A percentile compares a stretch with the other conserved stretches of the same genome.
phyloP scores from a whole-genome alignment of 1,140 invertebrate genomes.

The Drosophila lacteicornis region DNA sequence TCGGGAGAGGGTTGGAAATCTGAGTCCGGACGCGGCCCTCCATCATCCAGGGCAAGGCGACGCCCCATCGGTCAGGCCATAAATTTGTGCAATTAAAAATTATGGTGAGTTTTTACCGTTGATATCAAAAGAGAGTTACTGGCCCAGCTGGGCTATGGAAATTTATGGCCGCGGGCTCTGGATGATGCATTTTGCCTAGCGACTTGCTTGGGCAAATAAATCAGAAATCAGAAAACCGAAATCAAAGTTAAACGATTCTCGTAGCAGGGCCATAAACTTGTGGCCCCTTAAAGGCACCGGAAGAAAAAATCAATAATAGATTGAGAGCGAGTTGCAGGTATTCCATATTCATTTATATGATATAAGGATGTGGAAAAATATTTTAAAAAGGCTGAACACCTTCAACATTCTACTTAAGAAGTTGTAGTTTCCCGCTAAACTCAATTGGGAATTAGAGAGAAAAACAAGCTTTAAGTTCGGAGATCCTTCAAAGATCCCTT shows the following conservation, averaged over 20 bases:
- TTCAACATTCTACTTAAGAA: not conserved
- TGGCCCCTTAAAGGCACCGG: not conserved
- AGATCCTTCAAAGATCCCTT: not conserved
- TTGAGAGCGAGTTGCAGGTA: not conserved
- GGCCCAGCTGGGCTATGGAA: constrained; percentile 40
- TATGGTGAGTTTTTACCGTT: constrained; percentile 77
- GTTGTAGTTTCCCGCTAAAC: not conserved
- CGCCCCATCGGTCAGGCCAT: constrained; percentile 53
- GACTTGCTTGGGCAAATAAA: constrained; percentile 61
- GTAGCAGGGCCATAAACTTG: constrained; percentile 33
- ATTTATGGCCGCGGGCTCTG: constrained; percentile 59
- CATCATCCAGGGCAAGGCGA: constrained; percentile 46
- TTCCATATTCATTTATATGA: no score
- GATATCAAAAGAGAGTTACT: constrained; percentile 44
- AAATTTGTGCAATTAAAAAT: constrained; percentile 81
- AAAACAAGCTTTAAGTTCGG: no score
- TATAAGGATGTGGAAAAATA: no score
- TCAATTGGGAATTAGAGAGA: no score
- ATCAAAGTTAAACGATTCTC: constrained; percentile 68
- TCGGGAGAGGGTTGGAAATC: constrained; percentile 23
- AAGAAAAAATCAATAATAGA: not conserved
- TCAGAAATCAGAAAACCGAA: constrained; percentile 62
- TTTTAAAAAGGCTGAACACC: no score
- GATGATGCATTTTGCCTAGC: constrained; percentile 46
- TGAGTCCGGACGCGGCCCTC: constrained; percentile 21